Percentiles rank a stretch among this genome's conserved stretches.
phyloP scores from a whole-genome alignment of 2,797 vertebrate genomes.

The Siniperca obscura region DNA sequence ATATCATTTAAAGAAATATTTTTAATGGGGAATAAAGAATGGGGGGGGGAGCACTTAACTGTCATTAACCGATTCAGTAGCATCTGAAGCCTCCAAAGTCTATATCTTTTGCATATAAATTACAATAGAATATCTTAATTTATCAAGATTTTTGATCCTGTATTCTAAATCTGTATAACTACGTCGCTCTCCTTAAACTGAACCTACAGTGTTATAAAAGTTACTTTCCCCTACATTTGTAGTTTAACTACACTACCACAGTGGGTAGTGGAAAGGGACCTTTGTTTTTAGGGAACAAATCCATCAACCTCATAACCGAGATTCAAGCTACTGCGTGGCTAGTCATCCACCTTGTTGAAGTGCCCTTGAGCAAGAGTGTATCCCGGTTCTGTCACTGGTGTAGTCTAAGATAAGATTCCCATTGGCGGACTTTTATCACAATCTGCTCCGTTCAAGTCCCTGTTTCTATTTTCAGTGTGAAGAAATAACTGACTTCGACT shows the following conservation, averaged over 20 bases:
- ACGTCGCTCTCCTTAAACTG: neutral
- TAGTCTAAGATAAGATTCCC: neutral
- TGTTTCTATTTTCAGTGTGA: conserved; percentile 5
- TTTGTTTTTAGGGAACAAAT: neutral
- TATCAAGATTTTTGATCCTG: neutral
- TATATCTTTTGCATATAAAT: neutral
- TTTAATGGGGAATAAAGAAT: too few species aligned
- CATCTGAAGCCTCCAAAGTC: too few species aligned
- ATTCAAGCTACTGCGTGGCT: neutral
- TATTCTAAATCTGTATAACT: neutral
- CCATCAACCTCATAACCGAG: neutral
- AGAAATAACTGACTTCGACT: conserved; percentile 16
- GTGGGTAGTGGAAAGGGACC: neutral
- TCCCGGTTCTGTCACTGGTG: neutral
- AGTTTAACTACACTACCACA: neutral
- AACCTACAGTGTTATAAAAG: neutral
- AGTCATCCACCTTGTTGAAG: neutral
- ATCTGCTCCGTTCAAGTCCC: neutral
- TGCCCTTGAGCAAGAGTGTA: neutral
- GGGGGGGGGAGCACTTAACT: too few species aligned
- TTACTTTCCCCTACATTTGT: neutral
- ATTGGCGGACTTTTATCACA: conserved; percentile 1
- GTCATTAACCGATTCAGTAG: too few species aligned
- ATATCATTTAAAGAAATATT: too few species aligned
- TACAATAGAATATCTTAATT: too few species aligned